phyloP scores from a whole-genome alignment of 2,113 vertebrate genomes.

The Pelodiscus sinensis region DNA sequence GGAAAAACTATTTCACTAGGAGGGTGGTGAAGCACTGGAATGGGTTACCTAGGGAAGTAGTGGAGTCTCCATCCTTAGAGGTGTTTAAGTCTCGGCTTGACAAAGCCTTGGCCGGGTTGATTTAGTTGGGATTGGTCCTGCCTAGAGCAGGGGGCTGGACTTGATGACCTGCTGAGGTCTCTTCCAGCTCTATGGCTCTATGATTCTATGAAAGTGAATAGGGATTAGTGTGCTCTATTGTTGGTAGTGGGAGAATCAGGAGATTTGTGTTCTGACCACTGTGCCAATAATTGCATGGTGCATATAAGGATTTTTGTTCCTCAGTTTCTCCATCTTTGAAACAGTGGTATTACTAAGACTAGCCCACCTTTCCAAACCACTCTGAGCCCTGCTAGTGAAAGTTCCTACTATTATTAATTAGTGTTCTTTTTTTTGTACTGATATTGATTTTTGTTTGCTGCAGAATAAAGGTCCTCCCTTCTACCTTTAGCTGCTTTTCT shows the following conservation, averaged over 20 bases:
- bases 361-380: background rate
- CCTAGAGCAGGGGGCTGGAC: no score
- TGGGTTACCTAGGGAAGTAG: no score
- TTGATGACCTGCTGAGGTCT: no score
- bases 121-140: no score
- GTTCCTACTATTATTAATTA: background rate
- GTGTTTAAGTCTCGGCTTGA: no score
- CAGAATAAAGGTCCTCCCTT: background rate
- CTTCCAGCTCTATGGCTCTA: no score
- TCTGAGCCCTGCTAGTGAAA: background rate
- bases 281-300: background rate
- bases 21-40: no score
- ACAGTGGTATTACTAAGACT: background rate
- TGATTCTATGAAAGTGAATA: background rate
- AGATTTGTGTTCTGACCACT: background rate
- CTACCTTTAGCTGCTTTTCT: background rate
- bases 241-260: accelerated
- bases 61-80: no score
- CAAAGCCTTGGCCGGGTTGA: no score
- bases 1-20: no score
- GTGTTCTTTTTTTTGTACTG: background rate
- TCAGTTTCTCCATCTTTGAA: background rate
- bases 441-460: slow-evolving; percentile 28
- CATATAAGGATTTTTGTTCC: background rate
- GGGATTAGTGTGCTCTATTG: background rate